Conservation (phyloP, 2,797 vertebrate species). For the Heliangelus exortis region DNA sequence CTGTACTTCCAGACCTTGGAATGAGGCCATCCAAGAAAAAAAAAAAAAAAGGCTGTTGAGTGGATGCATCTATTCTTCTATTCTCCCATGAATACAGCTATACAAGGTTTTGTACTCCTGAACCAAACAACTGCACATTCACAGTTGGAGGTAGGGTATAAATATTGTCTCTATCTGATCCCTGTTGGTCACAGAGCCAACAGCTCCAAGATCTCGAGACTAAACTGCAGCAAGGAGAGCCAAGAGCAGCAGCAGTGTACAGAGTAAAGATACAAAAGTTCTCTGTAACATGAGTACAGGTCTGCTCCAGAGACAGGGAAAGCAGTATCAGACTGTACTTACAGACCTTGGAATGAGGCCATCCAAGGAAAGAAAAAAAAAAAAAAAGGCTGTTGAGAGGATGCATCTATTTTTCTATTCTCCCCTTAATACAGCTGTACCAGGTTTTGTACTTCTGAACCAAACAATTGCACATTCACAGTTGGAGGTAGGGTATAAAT, state of each 20-base stretch:
- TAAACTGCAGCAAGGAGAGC: background rate
- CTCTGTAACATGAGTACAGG: background rate
- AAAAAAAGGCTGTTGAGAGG: background rate
- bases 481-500: constrained; percentile 45
- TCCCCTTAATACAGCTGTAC: background rate
- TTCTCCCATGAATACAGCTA: background rate
- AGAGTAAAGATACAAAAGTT: background rate
- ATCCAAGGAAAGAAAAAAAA: background rate
- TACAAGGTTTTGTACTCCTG: constrained; percentile 9
- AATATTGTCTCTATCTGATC: constrained; percentile 49
- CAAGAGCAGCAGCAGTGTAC: fast-evolving
- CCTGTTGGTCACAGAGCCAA: background rate
- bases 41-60: background rate
- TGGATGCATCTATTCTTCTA: background rate
- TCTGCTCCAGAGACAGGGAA: background rate
- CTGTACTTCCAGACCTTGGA: background rate
- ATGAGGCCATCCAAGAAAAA: background rate
- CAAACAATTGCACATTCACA: constrained; percentile 45
- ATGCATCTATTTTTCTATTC: background rate
- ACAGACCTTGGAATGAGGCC: background rate
- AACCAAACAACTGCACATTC: constrained; percentile 45
- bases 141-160: constrained; percentile 40
- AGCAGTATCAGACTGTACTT: background rate
- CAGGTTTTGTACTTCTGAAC: constrained; percentile 23
- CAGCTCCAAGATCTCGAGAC: background rate